Evolutionary conservation across 2,113 vertebrate species (phyloP).

Genomic region (Microcebus jonahi): DNA sequence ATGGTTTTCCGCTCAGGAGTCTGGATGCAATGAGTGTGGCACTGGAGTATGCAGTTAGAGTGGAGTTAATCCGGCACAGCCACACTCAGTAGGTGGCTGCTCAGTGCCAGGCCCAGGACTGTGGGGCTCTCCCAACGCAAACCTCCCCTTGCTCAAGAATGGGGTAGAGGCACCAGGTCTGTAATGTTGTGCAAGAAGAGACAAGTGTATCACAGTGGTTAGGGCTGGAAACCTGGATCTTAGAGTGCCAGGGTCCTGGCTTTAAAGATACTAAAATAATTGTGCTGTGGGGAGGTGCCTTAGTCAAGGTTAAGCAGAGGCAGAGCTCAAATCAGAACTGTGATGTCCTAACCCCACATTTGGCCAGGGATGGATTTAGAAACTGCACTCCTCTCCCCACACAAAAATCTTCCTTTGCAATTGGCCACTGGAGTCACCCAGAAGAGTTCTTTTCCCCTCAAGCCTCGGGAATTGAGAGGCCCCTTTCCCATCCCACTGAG

Average conservation of each 20-base stretch:
- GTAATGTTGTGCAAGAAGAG: background rate
- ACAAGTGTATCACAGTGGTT: background rate
- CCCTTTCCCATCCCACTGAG: background rate
- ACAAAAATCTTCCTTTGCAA: background rate
- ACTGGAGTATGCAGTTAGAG: background rate
- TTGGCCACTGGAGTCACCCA: fast-evolving
- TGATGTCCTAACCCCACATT: background rate
- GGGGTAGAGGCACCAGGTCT: no score
- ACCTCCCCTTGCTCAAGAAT: fast-evolving
- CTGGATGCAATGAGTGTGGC: fast-evolving
- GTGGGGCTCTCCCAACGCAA: background rate
- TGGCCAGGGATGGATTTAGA: background rate
- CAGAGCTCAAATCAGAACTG: background rate
- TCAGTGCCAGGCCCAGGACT: fast-evolving
- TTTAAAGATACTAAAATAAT: background rate
- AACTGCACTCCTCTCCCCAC: background rate
- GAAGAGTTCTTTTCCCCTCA: background rate
- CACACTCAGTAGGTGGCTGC: fast-evolving
- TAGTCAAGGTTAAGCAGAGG: background rate
- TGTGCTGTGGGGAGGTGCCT: background rate
- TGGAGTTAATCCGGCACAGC: background rate
- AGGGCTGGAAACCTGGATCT: background rate
- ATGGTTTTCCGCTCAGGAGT: background rate
- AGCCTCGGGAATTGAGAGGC: background rate
- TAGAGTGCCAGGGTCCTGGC: background rate